These are phyloP conservation scores for Protomyctophum bolini DNA, from an alignment of 2,113 vertebrate species.

Conservation along the genomic window DNA sequence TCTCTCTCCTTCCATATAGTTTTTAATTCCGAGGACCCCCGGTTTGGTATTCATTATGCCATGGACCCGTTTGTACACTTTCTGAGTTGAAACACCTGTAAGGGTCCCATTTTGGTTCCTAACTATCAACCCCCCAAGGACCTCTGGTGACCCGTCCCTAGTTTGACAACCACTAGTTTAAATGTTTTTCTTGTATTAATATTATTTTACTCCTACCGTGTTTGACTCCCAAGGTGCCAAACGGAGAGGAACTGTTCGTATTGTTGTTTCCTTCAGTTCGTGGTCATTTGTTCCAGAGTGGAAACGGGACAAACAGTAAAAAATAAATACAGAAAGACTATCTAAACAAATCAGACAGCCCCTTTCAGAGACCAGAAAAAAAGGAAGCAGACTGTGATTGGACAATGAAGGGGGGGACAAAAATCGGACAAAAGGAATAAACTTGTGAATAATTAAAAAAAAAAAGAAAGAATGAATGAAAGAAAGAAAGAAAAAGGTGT, in stretches of 20 bases:
- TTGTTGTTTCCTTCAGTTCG: constrained; percentile 42
- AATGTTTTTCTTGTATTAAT: neutral
- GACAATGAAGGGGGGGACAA: constrained; percentile 7
- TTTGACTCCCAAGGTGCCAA: constrained; percentile 85
- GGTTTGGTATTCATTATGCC: too few relatives aligned
- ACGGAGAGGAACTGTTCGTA: constrained; percentile 75
- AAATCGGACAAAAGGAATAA: constrained; percentile 46
- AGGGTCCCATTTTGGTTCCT: too few relatives aligned
- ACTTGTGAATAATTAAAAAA: neutral
- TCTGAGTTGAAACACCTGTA: too few relatives aligned
- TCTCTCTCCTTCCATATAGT: constrained; percentile 13
- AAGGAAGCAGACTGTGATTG: constrained; percentile 58
- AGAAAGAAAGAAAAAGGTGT: neutral
- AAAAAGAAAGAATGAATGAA: neutral
- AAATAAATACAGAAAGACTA: too few relatives aligned
- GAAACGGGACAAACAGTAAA: neutral
- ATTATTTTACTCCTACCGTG: constrained; percentile 38
- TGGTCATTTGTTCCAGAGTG: constrained; percentile 31
- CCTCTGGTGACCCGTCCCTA: too few relatives aligned
- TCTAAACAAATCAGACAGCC: constrained; percentile 47
- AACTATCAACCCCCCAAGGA: too few relatives aligned
- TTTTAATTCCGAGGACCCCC: too few relatives aligned
- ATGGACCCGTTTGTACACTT: too few relatives aligned
- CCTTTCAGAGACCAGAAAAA: constrained; percentile 72
- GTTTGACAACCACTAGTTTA: too few relatives aligned